Conservation (phyloP, 2,113 vertebrate genomes). For the Typhlomys cinereus region DNA sequence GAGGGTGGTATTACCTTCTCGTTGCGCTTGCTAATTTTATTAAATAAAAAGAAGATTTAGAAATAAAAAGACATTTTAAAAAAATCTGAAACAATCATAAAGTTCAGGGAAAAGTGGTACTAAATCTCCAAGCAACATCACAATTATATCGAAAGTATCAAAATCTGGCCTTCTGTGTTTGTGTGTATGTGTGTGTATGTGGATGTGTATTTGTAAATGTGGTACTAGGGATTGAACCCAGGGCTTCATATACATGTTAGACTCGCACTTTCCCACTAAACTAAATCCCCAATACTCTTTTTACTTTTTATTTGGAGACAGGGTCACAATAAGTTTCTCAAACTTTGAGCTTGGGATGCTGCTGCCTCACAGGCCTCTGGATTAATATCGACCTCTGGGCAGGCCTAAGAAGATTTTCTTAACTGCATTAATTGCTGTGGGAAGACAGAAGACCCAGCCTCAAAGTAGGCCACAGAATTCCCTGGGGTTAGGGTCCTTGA, state of each 20-base stretch:
- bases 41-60: too few species aligned
- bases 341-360: not conserved
- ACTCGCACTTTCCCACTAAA: not conserved
- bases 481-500: too few species aligned
- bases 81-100: constrained; percentile 20
- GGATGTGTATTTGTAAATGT: too few species aligned
- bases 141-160: constrained; percentile 18
- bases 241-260: not conserved
- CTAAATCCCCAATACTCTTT: not conserved
- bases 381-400: too few species aligned
- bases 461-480: too few species aligned
- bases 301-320: not conserved
- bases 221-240: not conserved
- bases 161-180: not conserved
- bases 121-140: constrained; percentile 51
- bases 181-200: too few species aligned
- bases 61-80: constrained; percentile 30
- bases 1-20: too few species aligned
- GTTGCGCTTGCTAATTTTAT: too few species aligned
- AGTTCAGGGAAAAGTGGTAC: not conserved
- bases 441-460: too few species aligned
- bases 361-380: not conserved
- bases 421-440: too few species aligned
- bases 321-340: not conserved
- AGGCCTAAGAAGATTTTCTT: too few species aligned